These are phyloP conservation scores for Megaleporinus macrocephalus DNA, from an alignment of 2,113 vertebrate species.

Conservation along the genomic window DNA sequence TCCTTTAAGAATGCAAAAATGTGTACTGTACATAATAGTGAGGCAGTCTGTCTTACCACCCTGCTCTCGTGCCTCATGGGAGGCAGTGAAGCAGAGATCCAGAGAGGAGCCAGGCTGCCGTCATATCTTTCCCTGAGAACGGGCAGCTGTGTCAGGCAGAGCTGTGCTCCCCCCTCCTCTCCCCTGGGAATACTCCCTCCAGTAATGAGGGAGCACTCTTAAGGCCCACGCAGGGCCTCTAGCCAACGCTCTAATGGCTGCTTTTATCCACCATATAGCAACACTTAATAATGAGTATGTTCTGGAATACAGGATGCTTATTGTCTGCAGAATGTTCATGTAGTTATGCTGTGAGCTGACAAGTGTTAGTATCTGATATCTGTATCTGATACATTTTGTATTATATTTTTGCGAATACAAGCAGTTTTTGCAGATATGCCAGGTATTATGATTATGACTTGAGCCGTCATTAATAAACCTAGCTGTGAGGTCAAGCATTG, in stretches of 20 bases:
- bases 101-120: constrained; percentile 58
- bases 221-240: constrained; percentile 54
- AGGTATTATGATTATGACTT: no score
- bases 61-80: constrained; percentile 19
- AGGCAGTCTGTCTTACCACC: constrained; percentile 18
- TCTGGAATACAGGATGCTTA: constrained; percentile 5
- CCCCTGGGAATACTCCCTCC: constrained; percentile 56
- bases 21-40: constrained; percentile 2
- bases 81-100: constrained; percentile 48
- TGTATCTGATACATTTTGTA: no score
- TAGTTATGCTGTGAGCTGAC: no score
- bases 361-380: no score
- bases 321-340: background rate
- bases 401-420: no score
- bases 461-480: no score
- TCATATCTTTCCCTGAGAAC: constrained; percentile 61
- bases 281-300: constrained; percentile 28
- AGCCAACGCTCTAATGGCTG: constrained; percentile 44
- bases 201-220: constrained; percentile 63
- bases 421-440: no score
- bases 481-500: no score
- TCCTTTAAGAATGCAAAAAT: background rate
- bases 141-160: constrained; percentile 63
- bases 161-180: constrained; percentile 54
- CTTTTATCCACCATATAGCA: constrained; percentile 49